phyloP scores from a whole-genome alignment of 92 coral and sea anemone species.

The Actinostola sp. region DNA sequence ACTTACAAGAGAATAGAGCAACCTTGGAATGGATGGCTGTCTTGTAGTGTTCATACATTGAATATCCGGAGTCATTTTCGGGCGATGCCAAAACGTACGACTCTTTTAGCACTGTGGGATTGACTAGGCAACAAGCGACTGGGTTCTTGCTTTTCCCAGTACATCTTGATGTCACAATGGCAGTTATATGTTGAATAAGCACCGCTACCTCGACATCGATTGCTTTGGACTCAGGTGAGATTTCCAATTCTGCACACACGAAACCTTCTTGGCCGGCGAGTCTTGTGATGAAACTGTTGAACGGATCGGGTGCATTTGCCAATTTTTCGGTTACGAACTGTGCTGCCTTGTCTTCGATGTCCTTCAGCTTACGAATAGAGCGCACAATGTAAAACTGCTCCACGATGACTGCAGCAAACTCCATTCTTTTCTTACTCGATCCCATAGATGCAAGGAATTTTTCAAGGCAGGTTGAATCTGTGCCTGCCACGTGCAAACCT shows the following conservation, averaged over 20 bases:
- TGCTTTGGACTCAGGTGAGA: slow-evolving; percentile 64
- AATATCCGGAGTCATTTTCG: slow-evolving; percentile 12
- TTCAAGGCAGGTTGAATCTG: slow-evolving; percentile 28
- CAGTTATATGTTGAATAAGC: slow-evolving; percentile 70
- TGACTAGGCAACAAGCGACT: slow-evolving; percentile 44
- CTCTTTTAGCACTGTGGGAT: slow-evolving; percentile 36
- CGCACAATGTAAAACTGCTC: slow-evolving; percentile 75
- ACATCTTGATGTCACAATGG: slow-evolving; percentile 56
- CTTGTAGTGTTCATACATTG: slow-evolving; percentile 19
- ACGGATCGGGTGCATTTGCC: slow-evolving; percentile 27
- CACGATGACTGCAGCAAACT: slow-evolving; percentile 57
- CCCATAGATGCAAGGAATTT: slow-evolving; percentile 12
- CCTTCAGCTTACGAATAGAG: slow-evolving; percentile 64
- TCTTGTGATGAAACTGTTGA: slow-evolving; percentile 56
- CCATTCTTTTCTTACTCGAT: slow-evolving; percentile 50
- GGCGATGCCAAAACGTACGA: slow-evolving; percentile 44
- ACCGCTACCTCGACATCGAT: slow-evolving; percentile 72
- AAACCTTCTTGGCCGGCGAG: slow-evolving; percentile 74
- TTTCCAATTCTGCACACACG: slow-evolving; percentile 44
- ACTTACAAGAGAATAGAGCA: slow-evolving; percentile 32
- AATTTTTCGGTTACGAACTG: slow-evolving; percentile 39
- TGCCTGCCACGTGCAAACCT: slow-evolving; percentile 52
- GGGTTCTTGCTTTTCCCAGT: slow-evolving; percentile 32
- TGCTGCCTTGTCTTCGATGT: slow-evolving; percentile 74
- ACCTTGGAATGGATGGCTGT: not conserved